phyloP scores from a whole-genome alignment of 2,888 invertebrate genomes.

The Epicampocera succincta region DNA sequence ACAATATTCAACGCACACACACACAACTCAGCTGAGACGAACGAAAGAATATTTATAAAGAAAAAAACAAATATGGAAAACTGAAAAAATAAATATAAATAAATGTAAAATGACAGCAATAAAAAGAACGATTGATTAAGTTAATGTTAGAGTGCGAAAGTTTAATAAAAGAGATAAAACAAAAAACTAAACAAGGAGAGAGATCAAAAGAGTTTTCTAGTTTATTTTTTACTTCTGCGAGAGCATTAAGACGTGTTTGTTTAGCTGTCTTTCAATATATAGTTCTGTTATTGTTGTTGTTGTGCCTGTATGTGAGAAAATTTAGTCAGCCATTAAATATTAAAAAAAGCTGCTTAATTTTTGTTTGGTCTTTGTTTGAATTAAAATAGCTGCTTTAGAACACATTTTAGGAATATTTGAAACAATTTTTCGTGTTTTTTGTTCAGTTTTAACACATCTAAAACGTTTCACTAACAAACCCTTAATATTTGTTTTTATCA shows the following conservation, averaged over 20 bases:
- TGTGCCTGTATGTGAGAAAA: constrained; percentile 5
- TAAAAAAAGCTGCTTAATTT: not conserved
- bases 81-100: not conserved
- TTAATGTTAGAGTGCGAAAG: constrained; percentile 29
- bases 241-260: constrained; percentile 42
- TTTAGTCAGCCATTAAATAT: constrained; percentile 19
- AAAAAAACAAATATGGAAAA: constrained; percentile 20
- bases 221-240: too few relatives aligned
- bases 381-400: constrained; percentile 22
- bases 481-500: constrained; percentile 11
- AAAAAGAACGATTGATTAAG: constrained; percentile 26
- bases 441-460: not conserved
- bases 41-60: not conserved
- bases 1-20: constrained; percentile 2
- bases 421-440: not conserved
- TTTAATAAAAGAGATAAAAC: not conserved
- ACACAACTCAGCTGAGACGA: constrained; percentile 3
- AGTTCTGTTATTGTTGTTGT: not conserved
- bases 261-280: constrained; percentile 9
- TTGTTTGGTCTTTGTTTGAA: too few relatives aligned
- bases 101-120: not conserved
- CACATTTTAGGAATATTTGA: constrained; percentile 1
- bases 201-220: too few relatives aligned
- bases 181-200: not conserved
- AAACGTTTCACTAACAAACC: constrained; percentile 19